phyloP scores from a whole-genome alignment of 1,140 invertebrate species.

The Nylanderia fulva region DNA sequence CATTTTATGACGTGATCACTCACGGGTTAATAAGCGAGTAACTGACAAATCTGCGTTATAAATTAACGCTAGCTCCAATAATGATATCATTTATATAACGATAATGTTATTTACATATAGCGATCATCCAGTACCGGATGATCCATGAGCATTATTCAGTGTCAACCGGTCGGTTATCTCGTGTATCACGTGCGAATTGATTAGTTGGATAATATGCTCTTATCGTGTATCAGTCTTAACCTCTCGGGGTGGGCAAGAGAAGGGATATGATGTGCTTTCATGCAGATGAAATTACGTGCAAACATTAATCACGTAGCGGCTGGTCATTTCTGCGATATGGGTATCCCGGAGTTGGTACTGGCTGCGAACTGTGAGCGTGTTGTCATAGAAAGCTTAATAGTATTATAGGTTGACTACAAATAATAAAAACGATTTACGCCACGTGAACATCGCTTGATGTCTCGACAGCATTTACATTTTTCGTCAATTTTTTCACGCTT shows the following conservation, averaged over 20 bases:
- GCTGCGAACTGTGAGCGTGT: not conserved
- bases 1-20: not conserved
- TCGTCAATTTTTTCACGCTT: not conserved
- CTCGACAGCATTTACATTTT: conserved; percentile 25
- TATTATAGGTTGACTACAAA: not conserved
- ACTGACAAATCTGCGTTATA: not conserved
- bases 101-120: conserved; percentile 15
- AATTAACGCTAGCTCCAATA: not conserved
- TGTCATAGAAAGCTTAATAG: conserved; percentile 8
- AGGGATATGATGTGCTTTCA: conserved; percentile 10
- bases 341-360: conserved; percentile 20
- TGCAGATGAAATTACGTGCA: conserved; percentile 69
- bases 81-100: conserved; percentile 27
- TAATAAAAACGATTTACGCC: not conserved
- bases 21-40: not conserved
- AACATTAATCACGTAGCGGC: conserved; percentile 68
- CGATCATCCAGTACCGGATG: not conserved
- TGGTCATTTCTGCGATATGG: conserved; percentile 65
- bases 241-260: conserved; percentile 20
- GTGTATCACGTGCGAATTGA: conserved; percentile 46
- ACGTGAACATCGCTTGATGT: not conserved
- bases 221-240: conserved; percentile 72
- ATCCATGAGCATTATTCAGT: conserved; percentile 33
- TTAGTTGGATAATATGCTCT: conserved; percentile 57
- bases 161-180: conserved; percentile 40